Evolutionary conservation across 2,113 vertebrate genomes (phyloP).

Genomic region (Cavia aperea): DNA sequence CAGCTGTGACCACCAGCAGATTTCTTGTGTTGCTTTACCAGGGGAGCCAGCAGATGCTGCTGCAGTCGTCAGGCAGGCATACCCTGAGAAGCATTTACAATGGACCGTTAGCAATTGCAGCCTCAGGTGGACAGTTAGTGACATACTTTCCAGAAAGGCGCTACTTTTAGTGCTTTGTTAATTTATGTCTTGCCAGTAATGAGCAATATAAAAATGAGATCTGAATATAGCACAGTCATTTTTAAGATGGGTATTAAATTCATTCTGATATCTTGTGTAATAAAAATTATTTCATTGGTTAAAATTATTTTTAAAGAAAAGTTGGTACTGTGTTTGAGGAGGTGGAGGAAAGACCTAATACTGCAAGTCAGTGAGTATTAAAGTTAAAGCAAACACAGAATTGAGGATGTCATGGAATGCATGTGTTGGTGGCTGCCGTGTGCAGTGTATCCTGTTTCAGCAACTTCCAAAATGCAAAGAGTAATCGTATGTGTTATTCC

Average conservation of each 20-base stretch:
- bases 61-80: background rate
- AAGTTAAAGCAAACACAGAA: background rate
- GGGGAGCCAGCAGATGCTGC: no score
- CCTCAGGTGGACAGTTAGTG: background rate
- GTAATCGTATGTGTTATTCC: background rate
- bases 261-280: background rate
- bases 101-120: background rate
- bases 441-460: background rate
- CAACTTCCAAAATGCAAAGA: background rate
- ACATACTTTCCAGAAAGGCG: background rate
- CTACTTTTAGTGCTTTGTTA: background rate
- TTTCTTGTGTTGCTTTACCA: background rate
- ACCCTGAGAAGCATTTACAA: background rate
- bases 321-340: background rate
- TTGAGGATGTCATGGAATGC: background rate
- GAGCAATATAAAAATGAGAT: background rate
- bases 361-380: background rate
- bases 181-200: background rate
- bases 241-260: background rate
- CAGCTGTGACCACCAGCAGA: background rate
- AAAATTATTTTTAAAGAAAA: background rate
- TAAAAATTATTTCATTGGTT: background rate
- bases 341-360: background rate
- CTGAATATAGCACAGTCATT: background rate
- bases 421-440: background rate